A percentile compares a stretch with the other conserved stretches of the same genome.
Conservation (phyloP, 1,140 invertebrate species). For the Atopsyche davidsoni region DNA sequence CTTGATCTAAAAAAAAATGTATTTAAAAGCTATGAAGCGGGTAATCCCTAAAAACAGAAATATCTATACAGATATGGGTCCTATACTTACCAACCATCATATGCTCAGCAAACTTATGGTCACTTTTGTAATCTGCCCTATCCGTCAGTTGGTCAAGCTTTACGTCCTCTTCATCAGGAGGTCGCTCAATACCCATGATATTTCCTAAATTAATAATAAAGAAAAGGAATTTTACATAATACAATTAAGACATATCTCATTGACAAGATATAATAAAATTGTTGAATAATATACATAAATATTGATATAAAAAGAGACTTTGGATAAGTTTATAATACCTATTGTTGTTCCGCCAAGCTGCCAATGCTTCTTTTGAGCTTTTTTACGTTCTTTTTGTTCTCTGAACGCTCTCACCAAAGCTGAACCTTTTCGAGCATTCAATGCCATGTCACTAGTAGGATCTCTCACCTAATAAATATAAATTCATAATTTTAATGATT, state of each 20-base stretch:
- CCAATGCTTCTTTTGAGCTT: conserved; percentile 99
- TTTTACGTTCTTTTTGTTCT: conserved; percentile 93
- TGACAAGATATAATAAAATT: background rate
- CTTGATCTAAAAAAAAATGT: conserved; percentile 30
- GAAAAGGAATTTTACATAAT: conserved; percentile 2
- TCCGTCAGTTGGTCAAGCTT: conserved; percentile 54
- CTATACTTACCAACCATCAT: conserved; percentile 62
- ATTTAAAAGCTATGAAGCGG: background rate
- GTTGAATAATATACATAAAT: background rate
- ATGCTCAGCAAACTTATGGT: conserved; percentile 96
- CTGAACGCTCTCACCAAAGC: conserved; percentile 81
- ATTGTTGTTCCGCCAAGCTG: conserved; percentile 95
- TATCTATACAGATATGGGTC: too few species aligned
- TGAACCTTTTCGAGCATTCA: conserved; percentile 94
- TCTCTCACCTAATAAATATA: conserved; percentile 79
- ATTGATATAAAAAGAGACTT: background rate
- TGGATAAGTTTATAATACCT: conserved; percentile 46
- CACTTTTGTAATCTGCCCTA: conserved; percentile 70
- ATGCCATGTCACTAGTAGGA: conserved; percentile 96
- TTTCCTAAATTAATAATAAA: conserved; percentile 52
- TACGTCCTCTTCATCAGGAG: conserved; percentile 67
- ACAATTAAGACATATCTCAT: background rate
- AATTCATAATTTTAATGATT: too few species aligned
- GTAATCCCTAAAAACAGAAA: too few species aligned
- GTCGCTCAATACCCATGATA: conserved; percentile 89